phyloP scores from a whole-genome alignment of 2,113 vertebrate genomes.

The Falco punctatus region DNA sequence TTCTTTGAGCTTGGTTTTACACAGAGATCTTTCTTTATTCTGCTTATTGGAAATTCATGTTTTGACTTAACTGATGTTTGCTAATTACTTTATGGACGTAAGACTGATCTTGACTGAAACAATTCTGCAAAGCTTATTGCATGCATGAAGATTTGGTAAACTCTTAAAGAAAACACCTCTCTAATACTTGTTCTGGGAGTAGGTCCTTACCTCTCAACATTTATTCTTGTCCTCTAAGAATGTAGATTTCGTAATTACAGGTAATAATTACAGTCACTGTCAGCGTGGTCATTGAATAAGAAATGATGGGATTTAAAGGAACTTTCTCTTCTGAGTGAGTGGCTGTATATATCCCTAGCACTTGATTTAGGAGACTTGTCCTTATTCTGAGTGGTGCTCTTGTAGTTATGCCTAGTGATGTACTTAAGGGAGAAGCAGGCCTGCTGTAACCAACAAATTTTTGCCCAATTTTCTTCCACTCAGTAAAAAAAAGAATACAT shows the following conservation, averaged over 20 bases:
- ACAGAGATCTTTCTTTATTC: not conserved
- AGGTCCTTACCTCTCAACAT: not conserved
- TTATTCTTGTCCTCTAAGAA: not conserved
- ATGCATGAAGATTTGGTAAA: not conserved
- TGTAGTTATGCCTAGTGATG: not conserved
- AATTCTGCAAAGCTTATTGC: not conserved
- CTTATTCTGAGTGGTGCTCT: not conserved
- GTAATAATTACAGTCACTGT: not conserved
- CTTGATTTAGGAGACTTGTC: not conserved
- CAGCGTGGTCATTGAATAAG: not conserved
- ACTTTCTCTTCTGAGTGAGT: not conserved
- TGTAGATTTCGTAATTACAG: not conserved
- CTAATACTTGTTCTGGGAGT: not conserved
- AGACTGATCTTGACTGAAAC: not conserved
- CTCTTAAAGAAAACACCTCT: not conserved
- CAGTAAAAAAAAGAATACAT: not conserved
- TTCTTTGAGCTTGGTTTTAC: not conserved
- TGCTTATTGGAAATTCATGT: not conserved
- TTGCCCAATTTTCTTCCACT: not conserved
- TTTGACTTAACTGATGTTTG: not conserved
- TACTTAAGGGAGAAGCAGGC: not conserved
- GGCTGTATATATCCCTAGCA: not conserved
- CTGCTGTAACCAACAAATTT: not conserved
- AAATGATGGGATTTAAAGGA: not conserved
- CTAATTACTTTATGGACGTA: not conserved